Conservation (phyloP, 1,140 invertebrate genomes). For the Aphelenchoides avenae region DNA sequence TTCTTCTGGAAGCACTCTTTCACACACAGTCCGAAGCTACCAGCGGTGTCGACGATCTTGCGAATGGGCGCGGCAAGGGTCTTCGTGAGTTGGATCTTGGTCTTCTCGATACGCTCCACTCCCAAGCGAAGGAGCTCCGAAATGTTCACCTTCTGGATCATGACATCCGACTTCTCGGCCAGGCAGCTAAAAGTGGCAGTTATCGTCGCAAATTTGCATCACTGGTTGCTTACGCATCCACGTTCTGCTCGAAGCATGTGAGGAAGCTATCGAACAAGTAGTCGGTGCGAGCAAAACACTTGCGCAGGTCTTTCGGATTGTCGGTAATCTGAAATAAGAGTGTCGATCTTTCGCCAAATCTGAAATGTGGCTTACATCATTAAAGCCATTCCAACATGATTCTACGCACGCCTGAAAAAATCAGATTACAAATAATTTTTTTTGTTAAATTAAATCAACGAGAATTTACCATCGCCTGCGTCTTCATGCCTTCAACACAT, state of each 20-base stretch:
- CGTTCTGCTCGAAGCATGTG: conserved; percentile 46
- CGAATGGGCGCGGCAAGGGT: conserved; percentile 38
- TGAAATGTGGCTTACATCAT: conserved; percentile 16
- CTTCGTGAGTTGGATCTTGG: conserved; percentile 35
- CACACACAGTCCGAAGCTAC: conserved; percentile 17
- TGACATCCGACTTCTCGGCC: not conserved
- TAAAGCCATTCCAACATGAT: conserved; percentile 42
- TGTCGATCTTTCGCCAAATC: no score
- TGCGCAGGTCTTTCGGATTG: conserved; percentile 36
- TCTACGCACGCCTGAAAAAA: conserved; percentile 46
- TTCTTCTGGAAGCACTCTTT: conserved; percentile 47
- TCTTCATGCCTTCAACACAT: conserved; percentile 46
- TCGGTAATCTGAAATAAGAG: conserved; percentile 29
- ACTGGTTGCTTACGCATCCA: conserved; percentile 32
- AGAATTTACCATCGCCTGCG: conserved; percentile 41
- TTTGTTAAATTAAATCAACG: no score
- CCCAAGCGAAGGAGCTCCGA: conserved; percentile 46
- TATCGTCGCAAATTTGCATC: not conserved
- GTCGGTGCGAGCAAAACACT: conserved; percentile 39
- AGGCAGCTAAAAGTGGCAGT: conserved; percentile 16
- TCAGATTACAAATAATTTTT: no score
- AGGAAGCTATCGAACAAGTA: no score
- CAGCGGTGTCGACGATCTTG: conserved; percentile 34
- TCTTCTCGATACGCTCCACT: conserved; percentile 42
- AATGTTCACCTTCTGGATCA: conserved; percentile 48